Evolutionary conservation across 2,113 vertebrate genomes (phyloP), one percentile per base, ranked within the genome.

Genomic region (Scopus umbretta): DNA sequence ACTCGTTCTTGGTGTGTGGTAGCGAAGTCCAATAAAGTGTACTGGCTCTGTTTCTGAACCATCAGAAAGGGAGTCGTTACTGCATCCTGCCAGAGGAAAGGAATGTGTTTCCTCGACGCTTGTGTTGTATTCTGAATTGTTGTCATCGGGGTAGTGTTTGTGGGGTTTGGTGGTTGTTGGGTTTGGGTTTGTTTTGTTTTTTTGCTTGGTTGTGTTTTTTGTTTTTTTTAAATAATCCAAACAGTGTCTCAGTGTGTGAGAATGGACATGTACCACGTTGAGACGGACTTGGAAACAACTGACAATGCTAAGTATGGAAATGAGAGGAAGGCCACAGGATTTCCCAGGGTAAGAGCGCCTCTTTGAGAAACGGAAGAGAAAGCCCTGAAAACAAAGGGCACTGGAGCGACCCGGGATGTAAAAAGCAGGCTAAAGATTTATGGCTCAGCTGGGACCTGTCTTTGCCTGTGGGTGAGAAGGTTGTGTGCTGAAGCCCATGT

Each of bases 171-270:
- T 65, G 42, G 25, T 36, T 21, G 22, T 71, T 50, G n/a, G 27
- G 16, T 7, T 83, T 45, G 3, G 36, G 7, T 38, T n/a, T 5
- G 42, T 63, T 55, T 80, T 82, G 30, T n/a, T 16, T 91, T 63
- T 55, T 80, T 83, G 32, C 17, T 16, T 91, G 23, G 29, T 45
- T 50, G 10, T 0, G 3, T 23, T 74, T 50, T 38, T 75, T 0
- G 3, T 23, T 74, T 50, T 38, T 75, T 52, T 4, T 36, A 75
- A 88, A 61, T 78, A 66, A 61, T 81, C 38, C 23, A 58, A 50
- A 61, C 52, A 90, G 42, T 34, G 61, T 97, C 97, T 92, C 68
- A 68, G 86, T 6, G 14, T 96, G 86, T 95, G 85, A 97, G 90
- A 97, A 58, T 59, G 40, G 43, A 3, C 45, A 52, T 63, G 61